Base-by-base conservation (phyloP, 2,113 vertebrate genomes). In the Brevimyrus niger region DNA sequence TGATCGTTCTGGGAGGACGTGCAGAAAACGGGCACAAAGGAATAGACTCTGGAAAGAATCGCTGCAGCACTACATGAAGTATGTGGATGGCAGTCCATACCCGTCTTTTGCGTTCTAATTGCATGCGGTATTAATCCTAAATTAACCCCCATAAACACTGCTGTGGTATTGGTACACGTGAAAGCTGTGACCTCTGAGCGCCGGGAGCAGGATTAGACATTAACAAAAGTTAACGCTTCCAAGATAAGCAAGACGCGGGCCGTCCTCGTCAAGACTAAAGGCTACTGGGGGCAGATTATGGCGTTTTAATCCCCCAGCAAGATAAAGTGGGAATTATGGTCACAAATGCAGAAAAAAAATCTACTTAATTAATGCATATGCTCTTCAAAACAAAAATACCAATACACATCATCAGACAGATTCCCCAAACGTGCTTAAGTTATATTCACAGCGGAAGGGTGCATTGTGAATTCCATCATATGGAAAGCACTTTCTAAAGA, bases 211-310 rank as follows among this genome's bases (percentile, higher is more conserved):
- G 87, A 86, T 90, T 89, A 90, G 23, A 87, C 48, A 21, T 86
- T 82, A 90, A 88, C 87, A 90, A 69, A 90, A 88, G 90, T 90
- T 88, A 90, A 86, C 87, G 23, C 90, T 85, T 15, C 31, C 38
- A 23, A 86, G 90, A 90, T 51, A 86, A 31, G 55, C 55, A 86
- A 90, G 61, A 88, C 10, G 42, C 51, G 42, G 50, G 35, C 82
- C 9, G 35, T 51, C 55, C 88, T 82, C 84, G 90, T 88, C 90
- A 90, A 48, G 15, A 80, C 87, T 90, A 44, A 42, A 69, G 80
- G 90, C 87, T 88, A 73, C 82, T 86, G 87, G 87, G 53, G 80
- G 88, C 9, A 90, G 90, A 90, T 90, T 90, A 90, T 53, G 85
- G 83, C 46, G 69, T 73, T 65, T 89, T 88, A 90, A 90, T 87